Evolutionary conservation across 2,113 vertebrate genomes (phyloP).

Genomic region (Glaucomys volans): DNA sequence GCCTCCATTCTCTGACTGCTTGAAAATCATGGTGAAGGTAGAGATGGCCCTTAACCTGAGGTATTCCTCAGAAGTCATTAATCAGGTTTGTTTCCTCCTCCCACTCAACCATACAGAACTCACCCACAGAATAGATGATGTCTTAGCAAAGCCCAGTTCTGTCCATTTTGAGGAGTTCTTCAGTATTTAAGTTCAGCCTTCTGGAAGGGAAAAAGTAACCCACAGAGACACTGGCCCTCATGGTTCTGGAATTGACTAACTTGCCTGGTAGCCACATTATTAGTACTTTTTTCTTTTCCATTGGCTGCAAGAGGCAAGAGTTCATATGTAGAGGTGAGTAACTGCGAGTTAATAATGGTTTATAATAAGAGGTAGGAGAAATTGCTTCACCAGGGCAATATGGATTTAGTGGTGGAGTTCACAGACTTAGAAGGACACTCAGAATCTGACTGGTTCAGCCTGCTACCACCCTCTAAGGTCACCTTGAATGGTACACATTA

Average conservation of each 20-base stretch:
- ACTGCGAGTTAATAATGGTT: background rate
- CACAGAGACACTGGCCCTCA: background rate
- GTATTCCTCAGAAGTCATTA: background rate
- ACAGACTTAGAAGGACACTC: background rate
- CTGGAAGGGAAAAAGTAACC: background rate
- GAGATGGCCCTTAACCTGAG: background rate
- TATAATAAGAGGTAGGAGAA: background rate
- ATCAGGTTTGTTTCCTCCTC: background rate
- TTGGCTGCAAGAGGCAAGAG: background rate
- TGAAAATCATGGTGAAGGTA: no score
- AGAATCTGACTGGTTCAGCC: background rate
- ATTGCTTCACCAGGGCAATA: background rate
- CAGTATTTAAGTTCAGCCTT: background rate
- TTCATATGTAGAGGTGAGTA: background rate
- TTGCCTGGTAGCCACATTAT: background rate
- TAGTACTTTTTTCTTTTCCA: conserved; percentile 40
- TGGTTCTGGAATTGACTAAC: background rate
- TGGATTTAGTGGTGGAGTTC: background rate
- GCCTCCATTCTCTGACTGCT: background rate
- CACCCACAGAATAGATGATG: background rate
- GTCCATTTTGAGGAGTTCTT: background rate
- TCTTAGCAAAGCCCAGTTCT: background rate
- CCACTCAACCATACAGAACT: background rate
- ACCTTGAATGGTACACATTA: background rate
- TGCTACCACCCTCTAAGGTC: background rate